Conservation (phyloP, 2,113 vertebrate species). For the Malurus elegans region DNA sequence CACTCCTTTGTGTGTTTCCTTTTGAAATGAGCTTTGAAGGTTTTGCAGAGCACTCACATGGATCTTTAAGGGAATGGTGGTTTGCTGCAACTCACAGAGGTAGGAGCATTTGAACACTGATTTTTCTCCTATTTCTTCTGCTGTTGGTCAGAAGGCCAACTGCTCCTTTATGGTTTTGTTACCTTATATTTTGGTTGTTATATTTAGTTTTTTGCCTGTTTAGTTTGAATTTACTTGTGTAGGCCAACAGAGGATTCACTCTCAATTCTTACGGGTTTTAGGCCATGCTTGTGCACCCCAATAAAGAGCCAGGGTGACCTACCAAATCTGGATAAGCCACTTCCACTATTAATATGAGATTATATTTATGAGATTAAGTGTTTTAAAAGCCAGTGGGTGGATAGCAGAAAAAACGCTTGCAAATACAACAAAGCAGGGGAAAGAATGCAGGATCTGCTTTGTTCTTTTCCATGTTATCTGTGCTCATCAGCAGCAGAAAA, state of each 20-base stretch:
- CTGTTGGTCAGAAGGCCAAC: background rate
- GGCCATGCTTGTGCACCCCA: background rate
- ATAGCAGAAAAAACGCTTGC: background rate
- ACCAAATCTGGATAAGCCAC: background rate
- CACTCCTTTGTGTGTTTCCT: background rate
- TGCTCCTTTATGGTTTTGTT: background rate
- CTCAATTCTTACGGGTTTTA: background rate
- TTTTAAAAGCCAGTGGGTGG: background rate
- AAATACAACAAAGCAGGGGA: background rate
- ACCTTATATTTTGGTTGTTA: background rate
- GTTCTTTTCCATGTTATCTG: background rate
- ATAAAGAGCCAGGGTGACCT: background rate
- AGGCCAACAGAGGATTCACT: background rate
- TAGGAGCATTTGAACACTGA: background rate
- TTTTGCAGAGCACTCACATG: background rate
- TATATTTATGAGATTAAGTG: background rate
- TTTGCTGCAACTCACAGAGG: background rate
- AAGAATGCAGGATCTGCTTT: background rate
- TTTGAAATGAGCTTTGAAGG: constrained; percentile 40
- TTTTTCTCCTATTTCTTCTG: background rate
- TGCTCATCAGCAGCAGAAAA: background rate
- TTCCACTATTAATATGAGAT: background rate
- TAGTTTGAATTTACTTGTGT: background rate
- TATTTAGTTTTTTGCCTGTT: background rate
- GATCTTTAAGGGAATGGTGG: background rate